These are phyloP conservation scores for Actias luna DNA, from an alignment of 2,888 invertebrate species.

Conservation along the genomic window DNA sequence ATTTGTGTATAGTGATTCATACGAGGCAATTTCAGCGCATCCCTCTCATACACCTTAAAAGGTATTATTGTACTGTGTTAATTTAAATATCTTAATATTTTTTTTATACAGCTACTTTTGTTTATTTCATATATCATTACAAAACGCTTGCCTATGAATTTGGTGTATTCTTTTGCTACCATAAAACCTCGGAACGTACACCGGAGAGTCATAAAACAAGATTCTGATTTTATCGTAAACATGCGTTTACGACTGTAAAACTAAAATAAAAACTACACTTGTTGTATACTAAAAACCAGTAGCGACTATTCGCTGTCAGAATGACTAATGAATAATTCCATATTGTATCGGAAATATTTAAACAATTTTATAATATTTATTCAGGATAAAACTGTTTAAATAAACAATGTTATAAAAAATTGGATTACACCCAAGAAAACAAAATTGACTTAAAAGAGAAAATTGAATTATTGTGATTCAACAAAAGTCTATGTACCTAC, in stretches of 20 bases:
- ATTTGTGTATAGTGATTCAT: no score
- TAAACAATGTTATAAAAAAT: neutral
- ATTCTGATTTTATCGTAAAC: slow-evolving; percentile 29
- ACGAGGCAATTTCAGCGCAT: no score
- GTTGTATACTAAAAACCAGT: neutral
- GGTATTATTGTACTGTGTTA: no score
- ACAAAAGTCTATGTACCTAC: neutral
- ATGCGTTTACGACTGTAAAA: slow-evolving; percentile 15
- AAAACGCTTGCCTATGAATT: neutral
- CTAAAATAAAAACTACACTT: neutral
- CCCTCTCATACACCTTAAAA: no score
- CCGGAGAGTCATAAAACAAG: slow-evolving; percentile 30
- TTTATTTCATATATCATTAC: neutral
- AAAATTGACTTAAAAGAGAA: slow-evolving; percentile 8
- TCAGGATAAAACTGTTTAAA: neutral
- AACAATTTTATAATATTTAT: neutral
- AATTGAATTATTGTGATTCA: no score
- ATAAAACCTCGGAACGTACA: slow-evolving; percentile 21
- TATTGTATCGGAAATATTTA: neutral
- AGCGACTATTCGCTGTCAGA: neutral
- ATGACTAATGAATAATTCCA: neutral
- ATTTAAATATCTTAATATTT: no score
- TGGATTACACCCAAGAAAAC: neutral
- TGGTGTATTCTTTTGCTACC: neutral
- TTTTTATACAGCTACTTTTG: neutral